Conservation (phyloP, 2,888 invertebrate species). For the Scaptomyza caliginosa region DNA sequence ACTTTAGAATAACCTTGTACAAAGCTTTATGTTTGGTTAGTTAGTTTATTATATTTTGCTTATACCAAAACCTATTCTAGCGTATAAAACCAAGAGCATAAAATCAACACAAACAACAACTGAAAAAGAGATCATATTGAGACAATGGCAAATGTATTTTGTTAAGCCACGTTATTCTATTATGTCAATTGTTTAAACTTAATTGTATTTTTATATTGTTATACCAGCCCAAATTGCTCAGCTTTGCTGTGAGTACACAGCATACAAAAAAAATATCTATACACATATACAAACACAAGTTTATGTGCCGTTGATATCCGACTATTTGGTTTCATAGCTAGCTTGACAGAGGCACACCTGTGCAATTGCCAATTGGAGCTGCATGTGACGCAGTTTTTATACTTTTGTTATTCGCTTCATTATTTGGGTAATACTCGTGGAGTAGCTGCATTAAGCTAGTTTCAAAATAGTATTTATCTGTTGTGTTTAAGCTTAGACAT, state of each 20-base stretch:
- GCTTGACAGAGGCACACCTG: slow-evolving; percentile 52
- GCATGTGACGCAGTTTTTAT: slow-evolving; percentile 57
- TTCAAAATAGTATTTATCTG: too few relatives aligned
- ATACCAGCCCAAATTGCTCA: slow-evolving; percentile 12
- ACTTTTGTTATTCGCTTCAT: slow-evolving; percentile 36
- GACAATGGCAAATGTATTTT: slow-evolving; percentile 58
- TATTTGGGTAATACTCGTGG: slow-evolving; percentile 14
- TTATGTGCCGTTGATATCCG: slow-evolving; percentile 30
- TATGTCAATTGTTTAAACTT: slow-evolving; percentile 61
- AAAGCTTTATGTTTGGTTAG: not conserved
- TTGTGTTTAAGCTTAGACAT: too few relatives aligned
- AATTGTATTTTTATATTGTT: slow-evolving; percentile 42
- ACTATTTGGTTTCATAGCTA: not conserved
- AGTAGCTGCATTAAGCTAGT: slow-evolving; percentile 16
- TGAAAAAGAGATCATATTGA: slow-evolving; percentile 47
- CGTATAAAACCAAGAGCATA: slow-evolving; percentile 2
- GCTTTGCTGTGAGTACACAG: not conserved
- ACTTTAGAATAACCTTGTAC: too few relatives aligned
- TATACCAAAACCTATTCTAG: not conserved
- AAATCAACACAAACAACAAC: slow-evolving; percentile 18
- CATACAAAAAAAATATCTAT: slow-evolving; percentile 7
- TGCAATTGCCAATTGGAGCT: slow-evolving; percentile 52
- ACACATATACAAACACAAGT: slow-evolving; percentile 11
- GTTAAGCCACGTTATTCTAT: slow-evolving; percentile 32
- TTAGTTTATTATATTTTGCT: too few relatives aligned